Percentiles rank a stretch among this genome's conserved stretches.
phyloP scores from a whole-genome alignment of 2,113 vertebrate species.

The Mormyrus iriodes region DNA sequence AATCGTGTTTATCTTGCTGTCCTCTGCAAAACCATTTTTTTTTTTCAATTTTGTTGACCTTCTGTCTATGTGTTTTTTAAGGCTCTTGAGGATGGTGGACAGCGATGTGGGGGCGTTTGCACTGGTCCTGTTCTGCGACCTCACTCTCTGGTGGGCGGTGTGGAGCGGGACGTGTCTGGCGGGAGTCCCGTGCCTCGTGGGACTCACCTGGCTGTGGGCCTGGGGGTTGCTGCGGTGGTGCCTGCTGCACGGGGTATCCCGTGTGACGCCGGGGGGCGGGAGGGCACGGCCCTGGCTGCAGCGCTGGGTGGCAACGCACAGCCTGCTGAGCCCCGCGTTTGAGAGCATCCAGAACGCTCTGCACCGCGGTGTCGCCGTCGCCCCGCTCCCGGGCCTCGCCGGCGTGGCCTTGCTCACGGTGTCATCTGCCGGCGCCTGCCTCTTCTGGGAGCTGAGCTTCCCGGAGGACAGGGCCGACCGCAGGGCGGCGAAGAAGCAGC shows the following conservation, averaged over 20 bases:
- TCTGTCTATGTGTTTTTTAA: not conserved
- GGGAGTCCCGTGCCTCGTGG: conserved; percentile 14
- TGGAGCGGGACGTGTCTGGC: conserved; percentile 34
- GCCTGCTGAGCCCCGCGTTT: conserved; percentile 47
- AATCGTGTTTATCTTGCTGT: not conserved
- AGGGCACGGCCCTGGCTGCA: conserved; percentile 18
- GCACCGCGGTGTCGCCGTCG: not conserved
- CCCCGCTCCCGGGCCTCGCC: conserved; percentile 29
- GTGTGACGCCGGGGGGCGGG: not conserved
- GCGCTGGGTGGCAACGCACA: conserved; percentile 39
- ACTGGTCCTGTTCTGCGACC: conserved; percentile 36
- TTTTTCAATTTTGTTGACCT: not conserved
- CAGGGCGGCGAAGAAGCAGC: conserved; percentile 1
- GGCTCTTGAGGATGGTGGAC: not conserved
- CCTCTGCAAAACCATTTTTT: not conserved
- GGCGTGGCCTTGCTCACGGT: conserved; percentile 22
- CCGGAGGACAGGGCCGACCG: not conserved
- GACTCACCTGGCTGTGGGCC: conserved; percentile 46
- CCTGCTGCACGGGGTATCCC: conserved; percentile 33
- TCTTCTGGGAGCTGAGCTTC: conserved; percentile 51
- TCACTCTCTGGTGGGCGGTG: conserved; percentile 25
- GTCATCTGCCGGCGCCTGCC: conserved; percentile 40
- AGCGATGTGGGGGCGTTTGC: not conserved
- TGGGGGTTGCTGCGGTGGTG: conserved; percentile 41
- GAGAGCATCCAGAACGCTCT: conserved; percentile 33